phyloP scores from a whole-genome alignment of 2,113 vertebrate genomes.

The Pygathrix nemaeus region DNA sequence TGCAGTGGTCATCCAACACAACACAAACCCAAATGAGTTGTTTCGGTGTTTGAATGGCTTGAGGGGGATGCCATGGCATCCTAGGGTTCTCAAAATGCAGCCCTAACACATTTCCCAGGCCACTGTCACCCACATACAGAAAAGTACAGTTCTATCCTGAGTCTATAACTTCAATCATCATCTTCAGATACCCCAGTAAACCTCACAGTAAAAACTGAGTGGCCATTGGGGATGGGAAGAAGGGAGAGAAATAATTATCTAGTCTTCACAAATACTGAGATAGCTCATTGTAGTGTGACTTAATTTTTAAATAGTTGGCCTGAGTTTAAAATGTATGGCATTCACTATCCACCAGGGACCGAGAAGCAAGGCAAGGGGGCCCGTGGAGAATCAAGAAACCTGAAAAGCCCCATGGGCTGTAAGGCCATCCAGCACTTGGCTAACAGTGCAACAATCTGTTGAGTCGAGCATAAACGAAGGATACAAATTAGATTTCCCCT shows the following conservation, averaged over 20 bases:
- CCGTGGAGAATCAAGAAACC: constrained; percentile 53
- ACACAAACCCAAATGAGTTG: neutral
- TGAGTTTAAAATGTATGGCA: constrained; percentile 26
- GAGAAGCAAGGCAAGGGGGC: neutral
- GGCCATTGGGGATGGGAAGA: neutral
- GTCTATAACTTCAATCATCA: neutral
- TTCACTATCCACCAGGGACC: constrained; percentile 21
- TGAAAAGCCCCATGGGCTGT: neutral
- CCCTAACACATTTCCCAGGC: neutral
- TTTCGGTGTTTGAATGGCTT: neutral
- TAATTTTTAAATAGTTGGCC: constrained; percentile 35
- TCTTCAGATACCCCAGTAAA: neutral
- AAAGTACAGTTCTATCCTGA: neutral
- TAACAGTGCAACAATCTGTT: constrained; percentile 59
- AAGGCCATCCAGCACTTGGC: constrained; percentile 67
- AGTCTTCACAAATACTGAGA: neutral
- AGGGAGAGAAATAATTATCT: neutral
- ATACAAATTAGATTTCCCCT: constrained; percentile 82
- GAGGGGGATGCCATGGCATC: neutral
- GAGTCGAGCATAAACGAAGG: constrained; percentile 75
- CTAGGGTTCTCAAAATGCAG: neutral
- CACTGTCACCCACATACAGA: neutral
- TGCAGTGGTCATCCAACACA: neutral
- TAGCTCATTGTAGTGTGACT: neutral
- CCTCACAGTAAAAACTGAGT: neutral